Conservation (phyloP, 2,888 invertebrate species). For the Ceriagrion tenellum region DNA sequence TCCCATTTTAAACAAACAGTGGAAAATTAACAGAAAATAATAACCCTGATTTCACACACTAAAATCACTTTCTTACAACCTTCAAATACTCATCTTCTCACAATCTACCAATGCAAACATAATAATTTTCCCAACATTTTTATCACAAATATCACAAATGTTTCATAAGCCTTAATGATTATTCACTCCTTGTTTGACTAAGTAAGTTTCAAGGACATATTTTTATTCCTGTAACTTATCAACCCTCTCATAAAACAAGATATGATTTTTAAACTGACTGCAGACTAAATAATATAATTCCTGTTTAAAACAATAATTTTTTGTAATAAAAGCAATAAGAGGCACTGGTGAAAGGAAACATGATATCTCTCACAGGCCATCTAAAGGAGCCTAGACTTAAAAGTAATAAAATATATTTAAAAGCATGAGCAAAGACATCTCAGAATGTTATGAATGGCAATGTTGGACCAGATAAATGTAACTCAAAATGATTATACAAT, state of each 20-base stretch:
- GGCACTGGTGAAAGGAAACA: slow-evolving; percentile 24
- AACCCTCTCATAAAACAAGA: slow-evolving; percentile 33
- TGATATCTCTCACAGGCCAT: neutral
- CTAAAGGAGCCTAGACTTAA: neutral
- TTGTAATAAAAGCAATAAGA: neutral
- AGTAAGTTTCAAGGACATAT: slow-evolving; percentile 43
- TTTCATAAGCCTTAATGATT: slow-evolving; percentile 48
- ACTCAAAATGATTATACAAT: slow-evolving; percentile 34
- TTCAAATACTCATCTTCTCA: slow-evolving; percentile 18
- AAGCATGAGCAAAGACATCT: slow-evolving; percentile 46
- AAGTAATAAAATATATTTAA: slow-evolving; percentile 25
- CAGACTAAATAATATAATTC: neutral
- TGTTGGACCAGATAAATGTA: slow-evolving; percentile 5
- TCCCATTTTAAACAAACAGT: neutral
- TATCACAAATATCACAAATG: slow-evolving; percentile 67
- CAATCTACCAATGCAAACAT: slow-evolving; percentile 56
- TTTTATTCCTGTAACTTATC: neutral
- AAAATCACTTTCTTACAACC: slow-evolving; percentile 28
- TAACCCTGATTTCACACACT: slow-evolving; percentile 29
- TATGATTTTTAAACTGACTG: slow-evolving; percentile 6
- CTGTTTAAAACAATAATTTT: slow-evolving; percentile 29
- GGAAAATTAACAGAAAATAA: slow-evolving; percentile 25
- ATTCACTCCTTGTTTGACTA: slow-evolving; percentile 46
- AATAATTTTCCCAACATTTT: slow-evolving; percentile 55
- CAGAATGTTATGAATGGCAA: slow-evolving; percentile 54